These are phyloP conservation scores for Craseonycteris thonglongyai DNA, from an alignment of 2,113 vertebrate genomes.

Conservation along the genomic window DNA sequence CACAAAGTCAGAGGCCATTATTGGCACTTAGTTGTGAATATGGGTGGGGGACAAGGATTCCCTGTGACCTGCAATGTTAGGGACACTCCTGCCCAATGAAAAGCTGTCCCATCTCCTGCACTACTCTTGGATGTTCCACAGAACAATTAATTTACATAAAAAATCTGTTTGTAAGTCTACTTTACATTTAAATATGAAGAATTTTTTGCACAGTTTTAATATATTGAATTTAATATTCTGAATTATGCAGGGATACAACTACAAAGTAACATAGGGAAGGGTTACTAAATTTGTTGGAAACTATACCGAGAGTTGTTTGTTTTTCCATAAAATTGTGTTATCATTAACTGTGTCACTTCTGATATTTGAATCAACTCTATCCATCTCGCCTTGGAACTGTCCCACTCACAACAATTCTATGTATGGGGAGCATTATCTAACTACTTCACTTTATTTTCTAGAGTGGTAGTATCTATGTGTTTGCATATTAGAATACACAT, in stretches of 20 bases:
- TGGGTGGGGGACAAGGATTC: accelerated
- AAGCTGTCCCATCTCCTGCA: neutral
- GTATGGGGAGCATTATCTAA: neutral
- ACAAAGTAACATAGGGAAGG: neutral
- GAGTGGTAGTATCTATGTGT: neutral
- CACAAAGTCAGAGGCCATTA: neutral
- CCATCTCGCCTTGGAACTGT: neutral
- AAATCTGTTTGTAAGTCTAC: neutral
- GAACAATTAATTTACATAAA: neutral
- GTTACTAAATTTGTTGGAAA: neutral
- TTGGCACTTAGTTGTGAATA: neutral
- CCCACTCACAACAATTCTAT: neutral
- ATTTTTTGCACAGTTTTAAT: neutral
- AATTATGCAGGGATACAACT: neutral
- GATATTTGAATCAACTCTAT: neutral
- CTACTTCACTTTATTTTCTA: neutral
- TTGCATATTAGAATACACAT: neutral
- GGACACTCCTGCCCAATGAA: neutral
- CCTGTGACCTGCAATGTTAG: neutral
- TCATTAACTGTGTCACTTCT: neutral
- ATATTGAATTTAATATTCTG: neutral
- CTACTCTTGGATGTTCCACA: neutral
- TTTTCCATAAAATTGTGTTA: neutral
- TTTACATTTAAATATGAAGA: neutral
- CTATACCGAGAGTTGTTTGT: neutral